Evolutionary conservation across 2,113 vertebrate genomes (phyloP).

Genomic region (Nycticebus coucang): DNA sequence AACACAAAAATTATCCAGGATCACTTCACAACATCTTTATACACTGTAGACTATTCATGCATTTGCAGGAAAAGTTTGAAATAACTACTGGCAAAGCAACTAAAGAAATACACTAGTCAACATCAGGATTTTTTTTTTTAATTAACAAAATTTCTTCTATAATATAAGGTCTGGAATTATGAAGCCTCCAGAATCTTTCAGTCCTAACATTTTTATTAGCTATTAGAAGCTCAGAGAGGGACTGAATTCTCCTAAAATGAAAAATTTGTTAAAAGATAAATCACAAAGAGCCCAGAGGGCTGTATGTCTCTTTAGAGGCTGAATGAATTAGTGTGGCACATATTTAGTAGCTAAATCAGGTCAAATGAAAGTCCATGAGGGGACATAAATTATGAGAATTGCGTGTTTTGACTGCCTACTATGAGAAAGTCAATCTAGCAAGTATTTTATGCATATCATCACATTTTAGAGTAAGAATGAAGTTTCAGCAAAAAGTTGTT

Average conservation of each 20-base stretch:
- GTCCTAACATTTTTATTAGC: not conserved
- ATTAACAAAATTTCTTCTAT: not conserved
- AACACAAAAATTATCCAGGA: not conserved
- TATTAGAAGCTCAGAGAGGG: not conserved
- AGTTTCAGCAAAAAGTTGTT: not conserved
- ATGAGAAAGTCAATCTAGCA: not conserved
- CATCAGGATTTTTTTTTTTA: not conserved
- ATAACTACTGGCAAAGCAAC: not conserved
- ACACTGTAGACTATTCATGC: not conserved
- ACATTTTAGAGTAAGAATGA: not conserved
- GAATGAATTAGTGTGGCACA: not conserved
- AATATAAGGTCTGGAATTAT: not conserved
- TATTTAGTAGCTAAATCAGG: not conserved
- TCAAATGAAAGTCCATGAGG: not conserved
- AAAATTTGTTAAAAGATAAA: not conserved
- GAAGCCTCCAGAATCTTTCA: not conserved
- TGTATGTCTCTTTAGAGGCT: not conserved
- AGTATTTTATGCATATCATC: not conserved
- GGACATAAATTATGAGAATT: not conserved
- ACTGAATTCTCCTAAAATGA: conserved; percentile 46
- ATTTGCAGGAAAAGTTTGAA: not conserved
- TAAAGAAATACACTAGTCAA: not conserved
- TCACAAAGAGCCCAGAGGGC: not conserved
- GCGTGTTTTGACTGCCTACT: not conserved
- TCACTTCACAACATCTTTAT: not conserved